A percentile compares a stretch with the other conserved stretches of the same genome.
These are phyloP conservation scores for Imbricaverruca yamaguchii DNA, from an alignment of 2,888 invertebrate species.

Conservation along the genomic window DNA sequence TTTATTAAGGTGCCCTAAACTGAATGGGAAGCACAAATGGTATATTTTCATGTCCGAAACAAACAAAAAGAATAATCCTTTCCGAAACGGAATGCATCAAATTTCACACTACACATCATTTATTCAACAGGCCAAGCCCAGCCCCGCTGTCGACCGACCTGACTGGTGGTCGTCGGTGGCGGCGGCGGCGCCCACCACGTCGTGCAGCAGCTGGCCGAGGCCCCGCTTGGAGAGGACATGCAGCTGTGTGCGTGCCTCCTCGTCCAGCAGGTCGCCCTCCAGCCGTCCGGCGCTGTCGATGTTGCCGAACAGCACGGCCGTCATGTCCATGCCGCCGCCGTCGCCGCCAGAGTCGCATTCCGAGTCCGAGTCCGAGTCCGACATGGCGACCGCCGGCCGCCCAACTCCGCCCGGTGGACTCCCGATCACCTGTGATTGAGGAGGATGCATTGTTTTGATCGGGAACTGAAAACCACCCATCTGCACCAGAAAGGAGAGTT, in stretches of 20 bases:
- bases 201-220: constrained; percentile 66
- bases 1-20: no score
- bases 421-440: no score
- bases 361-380: constrained; percentile 36
- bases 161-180: constrained; percentile 32
- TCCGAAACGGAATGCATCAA: no score
- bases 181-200: constrained; percentile 56
- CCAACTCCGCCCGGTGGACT: neutral
- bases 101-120: no score
- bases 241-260: constrained; percentile 76
- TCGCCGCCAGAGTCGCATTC: constrained; percentile 34
- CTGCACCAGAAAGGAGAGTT: no score
- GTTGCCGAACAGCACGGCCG: constrained; percentile 82
- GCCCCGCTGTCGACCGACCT: constrained; percentile 29
- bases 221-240: constrained; percentile 69
- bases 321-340: constrained; percentile 45
- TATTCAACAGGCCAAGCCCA: constrained; percentile 19
- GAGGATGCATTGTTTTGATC: no score
- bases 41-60: no score
- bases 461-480: no score
- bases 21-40: no score
- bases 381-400: neutral
- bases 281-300: constrained; percentile 77
- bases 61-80: no score
- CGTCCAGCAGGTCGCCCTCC: constrained; percentile 77